Base-by-base conservation (phyloP, 2,888 invertebrate genomes). In the Phengaris arion region DNA sequence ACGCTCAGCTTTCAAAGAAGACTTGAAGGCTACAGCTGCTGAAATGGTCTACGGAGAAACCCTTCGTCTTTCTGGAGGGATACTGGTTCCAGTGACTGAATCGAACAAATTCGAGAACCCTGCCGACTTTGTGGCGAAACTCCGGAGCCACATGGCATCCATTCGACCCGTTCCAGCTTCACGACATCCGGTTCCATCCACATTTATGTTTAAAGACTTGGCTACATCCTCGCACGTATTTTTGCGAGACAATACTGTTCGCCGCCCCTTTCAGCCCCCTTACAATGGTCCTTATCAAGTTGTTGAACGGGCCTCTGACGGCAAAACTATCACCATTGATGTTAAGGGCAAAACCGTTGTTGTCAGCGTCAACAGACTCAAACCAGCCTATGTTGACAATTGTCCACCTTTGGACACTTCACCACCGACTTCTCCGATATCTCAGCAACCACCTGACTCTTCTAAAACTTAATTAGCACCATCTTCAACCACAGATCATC, bases 1-100 rank as follows among this genome's bases (percentile, higher is more conserved):
- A 74, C 77, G 81, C 0, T 46, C 80, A 1, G 79, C 80, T 2
- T 68, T 77, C 1, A 80, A 81, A 54, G 79, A 80, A 2, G 80
- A 80, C 45, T 8, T 80, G 2, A 69, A 78, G 13, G 51, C 74
- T 3, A 76, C 79, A 2, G 48, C 78, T 9, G 78, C 79, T 4
- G 78, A 80, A 70, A 15, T 79, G 6, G 35, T 80, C 0, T 81
- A 79, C 10, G 80, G 79, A 4, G 79, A 81, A 74, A 51, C 75
- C 6, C 75, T 81, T 3, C 69, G 77, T 12, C 64, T 77, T 10
- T 76, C 77, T 6, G 79, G 78, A 6, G 76, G 77, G 46, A 68
- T 77, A 13, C 48, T 70, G 0, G 74, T 73, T 12, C 22, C 74
- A 68, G 51, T 15, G 22, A 13, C 10, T 45, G 13, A 13, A 68